Conservation (phyloP, 2,113 vertebrate species). For the Bubalus kerabau region DNA sequence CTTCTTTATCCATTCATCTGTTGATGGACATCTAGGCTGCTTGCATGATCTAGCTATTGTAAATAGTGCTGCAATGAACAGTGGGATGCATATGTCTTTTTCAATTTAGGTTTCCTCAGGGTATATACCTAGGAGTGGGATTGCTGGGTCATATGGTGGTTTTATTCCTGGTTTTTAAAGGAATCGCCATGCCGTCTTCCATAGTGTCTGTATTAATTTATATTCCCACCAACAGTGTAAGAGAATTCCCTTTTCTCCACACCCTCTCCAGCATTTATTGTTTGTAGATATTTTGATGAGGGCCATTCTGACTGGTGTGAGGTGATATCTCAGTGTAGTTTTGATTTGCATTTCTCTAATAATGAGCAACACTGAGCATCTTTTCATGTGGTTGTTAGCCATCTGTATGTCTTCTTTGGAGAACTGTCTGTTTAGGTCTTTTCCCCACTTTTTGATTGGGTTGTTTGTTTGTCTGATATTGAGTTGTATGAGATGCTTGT, state of each 20-base stretch:
- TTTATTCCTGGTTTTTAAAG: neutral
- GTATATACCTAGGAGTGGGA: neutral
- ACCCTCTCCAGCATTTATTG: neutral
- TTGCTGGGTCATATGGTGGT: neutral
- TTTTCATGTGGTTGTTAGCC: neutral
- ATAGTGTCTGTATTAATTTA: neutral
- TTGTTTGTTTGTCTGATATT: neutral
- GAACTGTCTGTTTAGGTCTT: neutral
- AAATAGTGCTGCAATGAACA: neutral
- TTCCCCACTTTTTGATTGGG: neutral
- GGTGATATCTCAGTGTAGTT: neutral
- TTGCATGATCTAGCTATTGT: neutral
- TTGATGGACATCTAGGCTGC: neutral
- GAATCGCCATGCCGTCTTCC: fast-evolving
- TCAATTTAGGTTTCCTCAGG: neutral
- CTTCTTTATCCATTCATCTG: neutral
- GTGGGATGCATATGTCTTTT: neutral
- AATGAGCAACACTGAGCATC: neutral
- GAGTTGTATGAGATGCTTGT: neutral
- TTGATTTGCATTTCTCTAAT: neutral
- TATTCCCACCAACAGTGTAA: neutral
- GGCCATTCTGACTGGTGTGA: neutral
- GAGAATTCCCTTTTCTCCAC: neutral
- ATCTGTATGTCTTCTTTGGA: neutral
- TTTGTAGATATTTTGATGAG: neutral